Conservation (phyloP, 2,113 vertebrate genomes). For the Ameiurus melas region DNA sequence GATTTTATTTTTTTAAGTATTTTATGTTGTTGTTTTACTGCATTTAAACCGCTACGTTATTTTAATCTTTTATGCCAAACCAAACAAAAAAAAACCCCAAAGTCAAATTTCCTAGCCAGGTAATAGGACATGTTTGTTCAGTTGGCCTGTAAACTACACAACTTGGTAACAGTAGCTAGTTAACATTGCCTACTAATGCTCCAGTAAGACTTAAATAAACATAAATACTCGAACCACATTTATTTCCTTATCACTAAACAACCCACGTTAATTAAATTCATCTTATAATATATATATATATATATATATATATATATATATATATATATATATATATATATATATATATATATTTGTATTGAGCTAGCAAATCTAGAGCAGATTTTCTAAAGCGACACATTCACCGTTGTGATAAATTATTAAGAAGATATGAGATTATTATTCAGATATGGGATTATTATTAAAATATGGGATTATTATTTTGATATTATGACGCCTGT, state of each 20-base stretch:
- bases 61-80: background rate
- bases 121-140: background rate
- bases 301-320: no score
- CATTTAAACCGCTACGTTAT: background rate
- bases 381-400: background rate
- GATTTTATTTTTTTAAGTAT: background rate
- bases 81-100: background rate
- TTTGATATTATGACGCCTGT: background rate
- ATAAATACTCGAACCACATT: background rate
- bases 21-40: background rate
- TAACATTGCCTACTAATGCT: background rate
- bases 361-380: background rate
- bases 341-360: no score
- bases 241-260: no score
- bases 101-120: no score
- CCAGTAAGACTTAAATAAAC: background rate
- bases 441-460: background rate
- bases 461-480: background rate
- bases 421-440: background rate
- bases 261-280: no score
- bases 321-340: no score
- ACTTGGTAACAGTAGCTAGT: no score
- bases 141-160: background rate
- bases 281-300: background rate
- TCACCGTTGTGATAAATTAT: background rate